Percentiles rank a stretch among this genome's conserved stretches.
Evolutionary conservation across 2,797 vertebrate genomes (phyloP).

Genomic region (Hippopotamyrus pictus): DNA sequence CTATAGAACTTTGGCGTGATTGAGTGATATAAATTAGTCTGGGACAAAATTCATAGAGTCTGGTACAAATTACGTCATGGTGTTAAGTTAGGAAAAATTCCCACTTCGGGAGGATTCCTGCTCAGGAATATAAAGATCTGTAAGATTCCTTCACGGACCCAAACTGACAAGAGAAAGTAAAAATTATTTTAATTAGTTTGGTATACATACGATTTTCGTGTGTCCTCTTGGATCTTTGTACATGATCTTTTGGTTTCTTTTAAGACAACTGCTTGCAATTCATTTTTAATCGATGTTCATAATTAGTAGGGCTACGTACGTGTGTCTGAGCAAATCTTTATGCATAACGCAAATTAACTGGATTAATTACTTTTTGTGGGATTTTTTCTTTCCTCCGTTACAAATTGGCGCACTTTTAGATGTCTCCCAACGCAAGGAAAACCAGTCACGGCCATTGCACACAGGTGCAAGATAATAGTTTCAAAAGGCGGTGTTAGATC

Average conservation of each 20-base stretch:
- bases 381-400: not conserved
- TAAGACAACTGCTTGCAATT: not conserved
- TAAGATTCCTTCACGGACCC: not conserved
- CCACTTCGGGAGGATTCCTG: not conserved
- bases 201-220: not conserved
- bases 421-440: conserved; percentile 43
- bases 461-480: conserved; percentile 76
- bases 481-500: conserved; percentile 61
- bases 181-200: not conserved
- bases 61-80: not conserved
- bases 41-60: not conserved
- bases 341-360: conserved; percentile 14
- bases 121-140: not conserved
- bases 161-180: not conserved
- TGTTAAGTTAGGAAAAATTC: not conserved
- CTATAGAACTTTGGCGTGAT: not conserved
- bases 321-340: not conserved
- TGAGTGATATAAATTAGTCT: not conserved
- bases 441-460: conserved; percentile 47
- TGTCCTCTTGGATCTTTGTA: not conserved
- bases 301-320: not conserved
- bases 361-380: conserved; percentile 10
- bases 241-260: not conserved
- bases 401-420: conserved; percentile 34
- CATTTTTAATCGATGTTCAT: not conserved